Percentiles rank a stretch among this genome's conserved stretches.
Conservation (phyloP, 2,797 vertebrate species). For the Prunella strophiata region DNA sequence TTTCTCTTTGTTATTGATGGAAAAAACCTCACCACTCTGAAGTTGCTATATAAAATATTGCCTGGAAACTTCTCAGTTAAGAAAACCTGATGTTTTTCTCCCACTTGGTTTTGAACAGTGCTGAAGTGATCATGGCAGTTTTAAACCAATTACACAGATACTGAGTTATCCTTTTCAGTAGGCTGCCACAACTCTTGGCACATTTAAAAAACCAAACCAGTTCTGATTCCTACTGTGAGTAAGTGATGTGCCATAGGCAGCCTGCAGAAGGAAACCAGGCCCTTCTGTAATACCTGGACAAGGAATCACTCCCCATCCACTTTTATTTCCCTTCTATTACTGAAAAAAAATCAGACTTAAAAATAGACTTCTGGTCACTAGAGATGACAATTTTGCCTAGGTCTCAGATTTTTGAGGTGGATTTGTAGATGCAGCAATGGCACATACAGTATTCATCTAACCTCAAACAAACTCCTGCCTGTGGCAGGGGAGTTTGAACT, state of each 20-base stretch:
- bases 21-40: not conserved
- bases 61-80: not conserved
- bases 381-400: not conserved
- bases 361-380: not conserved
- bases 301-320: not conserved
- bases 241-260: not conserved
- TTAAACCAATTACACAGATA: not conserved
- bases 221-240: not conserved
- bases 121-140: not conserved
- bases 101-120: not conserved
- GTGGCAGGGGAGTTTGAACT: not conserved
- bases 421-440: not conserved
- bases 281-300: not conserved
- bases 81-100: slow-evolving; percentile 32
- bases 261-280: not conserved
- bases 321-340: not conserved
- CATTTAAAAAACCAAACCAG: not conserved
- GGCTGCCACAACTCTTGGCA: not conserved
- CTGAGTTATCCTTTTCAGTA: not conserved
- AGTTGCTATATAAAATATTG: not conserved
- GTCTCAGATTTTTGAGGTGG: not conserved
- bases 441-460: not conserved
- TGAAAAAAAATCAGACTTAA: not conserved
- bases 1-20: not conserved
- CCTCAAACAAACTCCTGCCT: not conserved